A percentile compares a stretch with the other conserved stretches of the same genome.
phyloP scores from a whole-genome alignment of 1,140 invertebrate genomes.

The Reticulitermes speratus region DNA sequence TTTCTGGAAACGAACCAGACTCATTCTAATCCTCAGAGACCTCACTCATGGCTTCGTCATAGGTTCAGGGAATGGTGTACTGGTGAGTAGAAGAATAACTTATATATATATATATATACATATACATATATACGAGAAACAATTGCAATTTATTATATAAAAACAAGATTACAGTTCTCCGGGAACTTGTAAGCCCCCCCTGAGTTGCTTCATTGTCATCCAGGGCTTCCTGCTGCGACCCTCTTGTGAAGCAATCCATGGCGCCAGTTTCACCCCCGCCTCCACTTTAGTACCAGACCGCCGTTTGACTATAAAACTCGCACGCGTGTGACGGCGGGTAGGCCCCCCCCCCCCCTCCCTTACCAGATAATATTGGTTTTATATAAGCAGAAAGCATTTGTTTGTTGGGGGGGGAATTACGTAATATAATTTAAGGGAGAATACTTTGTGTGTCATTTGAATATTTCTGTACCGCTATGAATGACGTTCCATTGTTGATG shows the following conservation, averaged over 20 bases:
- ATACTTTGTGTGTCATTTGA: neutral
- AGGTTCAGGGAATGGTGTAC: neutral
- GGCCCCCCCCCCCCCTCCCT: neutral
- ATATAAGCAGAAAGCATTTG: constrained; percentile 2
- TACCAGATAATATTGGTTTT: constrained; percentile 13
- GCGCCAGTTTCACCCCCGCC: neutral
- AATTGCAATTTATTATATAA: neutral
- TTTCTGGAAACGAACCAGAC: no score
- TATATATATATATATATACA: neutral
- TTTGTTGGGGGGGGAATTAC: neutral
- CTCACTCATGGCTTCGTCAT: neutral
- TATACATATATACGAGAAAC: no score
- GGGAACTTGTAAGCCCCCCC: neutral
- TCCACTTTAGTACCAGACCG: no score
- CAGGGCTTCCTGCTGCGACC: neutral
- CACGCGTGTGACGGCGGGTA: neutral
- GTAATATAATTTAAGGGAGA: neutral
- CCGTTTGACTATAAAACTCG: neutral
- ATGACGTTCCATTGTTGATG: neutral
- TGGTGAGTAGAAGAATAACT: neutral
- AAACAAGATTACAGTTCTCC: neutral
- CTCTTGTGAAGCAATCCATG: neutral
- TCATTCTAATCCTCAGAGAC: neutral
- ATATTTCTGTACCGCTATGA: neutral
- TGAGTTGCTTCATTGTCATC: neutral